Base-by-base conservation (phyloP, 1,140 invertebrate genomes). In the Agrypnia vestita region DNA sequence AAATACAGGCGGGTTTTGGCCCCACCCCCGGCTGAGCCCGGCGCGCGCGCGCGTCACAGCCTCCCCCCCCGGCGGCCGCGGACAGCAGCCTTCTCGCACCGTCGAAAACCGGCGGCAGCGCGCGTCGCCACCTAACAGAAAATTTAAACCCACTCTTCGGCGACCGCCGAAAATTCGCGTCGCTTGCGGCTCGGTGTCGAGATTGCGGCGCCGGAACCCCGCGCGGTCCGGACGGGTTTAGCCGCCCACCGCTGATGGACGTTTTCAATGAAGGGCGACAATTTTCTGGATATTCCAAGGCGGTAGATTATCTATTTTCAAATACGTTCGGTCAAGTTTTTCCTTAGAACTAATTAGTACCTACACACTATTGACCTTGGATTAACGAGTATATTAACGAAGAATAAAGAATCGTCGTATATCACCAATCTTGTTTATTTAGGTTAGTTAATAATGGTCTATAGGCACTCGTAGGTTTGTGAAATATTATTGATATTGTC, bases 1-100 rank as follows among this genome's bases (percentile, higher is more conserved):
- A 90, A 89, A 89, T 89, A 89, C 87, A 88, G 86, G 87, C 87
- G 86, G 84, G 84, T 85, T 84, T 85, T 25, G 55, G 80, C 82
- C 73, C 77, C 80, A 56, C 53, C 49, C 59, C 77, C 78, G 7
- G 25, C 3, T 74, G 4, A n/a, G 62, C 44, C 8, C 7, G 11
- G 11, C 56, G 17, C 76, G 51, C 64, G 53, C 64, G 43, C 13
- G 35, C 64, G 64, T 43, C 62, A 46, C 62, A 8, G 43, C 67
- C 12, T 44, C 46, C 43, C 43, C 43, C 71, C 51, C 43, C 8
- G 6, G 13, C 21, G 47, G 17, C n/a, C 49, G 25, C 25, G 25
- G 6, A 6, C 25, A 1, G 1, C 1, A 35, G 25, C 25, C 25
- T 35, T 35, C 25, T 35, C 25, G 25, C 25, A 6, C 6, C 6